Percentiles rank a stretch among this genome's conserved stretches.
Evolutionary conservation across 2,888 invertebrate species (phyloP).

Genomic region (Drosophila phalerata): DNA sequence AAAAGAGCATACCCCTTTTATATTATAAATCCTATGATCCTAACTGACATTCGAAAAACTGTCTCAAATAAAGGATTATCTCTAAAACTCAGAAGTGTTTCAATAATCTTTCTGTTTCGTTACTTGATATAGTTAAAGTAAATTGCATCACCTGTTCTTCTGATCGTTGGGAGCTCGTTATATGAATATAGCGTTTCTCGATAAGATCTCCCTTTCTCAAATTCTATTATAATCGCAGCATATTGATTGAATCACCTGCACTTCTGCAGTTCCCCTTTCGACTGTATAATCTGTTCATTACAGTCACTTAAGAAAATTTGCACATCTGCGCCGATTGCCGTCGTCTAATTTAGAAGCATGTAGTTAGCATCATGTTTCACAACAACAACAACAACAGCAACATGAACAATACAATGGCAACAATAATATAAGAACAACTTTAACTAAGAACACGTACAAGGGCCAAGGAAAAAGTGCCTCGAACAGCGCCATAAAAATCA

Average conservation of each 20-base stretch:
- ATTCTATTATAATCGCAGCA: background rate
- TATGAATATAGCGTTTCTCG: background rate
- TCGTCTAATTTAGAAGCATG: conserved; percentile 69
- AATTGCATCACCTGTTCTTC: background rate
- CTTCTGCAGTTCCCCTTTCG: background rate
- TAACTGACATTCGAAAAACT: too few species aligned
- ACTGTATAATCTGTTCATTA: conserved; percentile 1
- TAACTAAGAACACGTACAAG: conserved; percentile 67
- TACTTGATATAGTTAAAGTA: too few species aligned
- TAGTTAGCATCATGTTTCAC: conserved; percentile 63
- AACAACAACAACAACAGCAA: conserved; percentile 39
- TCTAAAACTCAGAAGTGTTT: too few species aligned
- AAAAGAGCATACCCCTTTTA: too few species aligned
- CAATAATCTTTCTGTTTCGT: too few species aligned
- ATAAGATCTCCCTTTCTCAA: background rate
- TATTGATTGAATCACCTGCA: conserved; percentile 53
- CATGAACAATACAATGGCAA: conserved; percentile 17
- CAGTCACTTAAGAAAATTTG: conserved; percentile 54
- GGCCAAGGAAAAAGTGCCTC: conserved; percentile 34
- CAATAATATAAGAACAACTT: conserved; percentile 38
- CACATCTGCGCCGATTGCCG: conserved; percentile 69
- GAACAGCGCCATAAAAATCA: conserved; percentile 73
- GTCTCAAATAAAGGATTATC: too few species aligned
- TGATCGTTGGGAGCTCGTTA: background rate
- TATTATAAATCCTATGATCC: too few species aligned